A percentile compares a stretch with the other conserved stretches of the same genome.
These are phyloP conservation scores for Drosophila leontia DNA, from an alignment of 1,140 invertebrate genomes.

Conservation along the genomic window DNA sequence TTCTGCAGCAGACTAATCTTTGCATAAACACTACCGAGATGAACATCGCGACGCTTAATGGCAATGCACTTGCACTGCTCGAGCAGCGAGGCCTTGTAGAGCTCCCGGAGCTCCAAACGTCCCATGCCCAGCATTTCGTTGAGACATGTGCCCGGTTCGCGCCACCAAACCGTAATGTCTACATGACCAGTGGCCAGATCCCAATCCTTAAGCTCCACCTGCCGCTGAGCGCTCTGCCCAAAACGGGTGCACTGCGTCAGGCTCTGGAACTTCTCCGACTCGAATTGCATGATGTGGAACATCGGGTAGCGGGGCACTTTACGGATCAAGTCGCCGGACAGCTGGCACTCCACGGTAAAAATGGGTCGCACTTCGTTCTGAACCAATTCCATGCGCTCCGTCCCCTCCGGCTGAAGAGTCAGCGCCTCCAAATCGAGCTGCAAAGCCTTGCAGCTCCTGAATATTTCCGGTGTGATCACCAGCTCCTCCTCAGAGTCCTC, in stretches of 20 bases:
- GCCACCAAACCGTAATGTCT: slow-evolving; percentile 80
- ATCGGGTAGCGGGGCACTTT: slow-evolving; percentile 62
- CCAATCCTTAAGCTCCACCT: slow-evolving; percentile 48
- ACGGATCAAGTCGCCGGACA: slow-evolving; percentile 70
- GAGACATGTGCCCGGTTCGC: slow-evolving; percentile 79
- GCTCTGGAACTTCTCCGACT: slow-evolving; percentile 81
- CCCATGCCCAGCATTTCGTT: slow-evolving; percentile 82
- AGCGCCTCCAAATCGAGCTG: slow-evolving; percentile 77
- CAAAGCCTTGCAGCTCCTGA: slow-evolving; percentile 63
- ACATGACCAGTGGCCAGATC: slow-evolving; percentile 46
- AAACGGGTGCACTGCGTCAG: slow-evolving; percentile 82
- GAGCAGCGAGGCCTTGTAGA: slow-evolving; percentile 70
- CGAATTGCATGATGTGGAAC: slow-evolving; percentile 83
- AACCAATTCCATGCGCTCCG: slow-evolving; percentile 75
- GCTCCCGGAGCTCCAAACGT: slow-evolving; percentile 61
- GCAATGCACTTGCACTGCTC: slow-evolving; percentile 79
- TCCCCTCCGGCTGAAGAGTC: slow-evolving; percentile 76
- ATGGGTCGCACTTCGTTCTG: slow-evolving; percentile 78
- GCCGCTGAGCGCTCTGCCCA: slow-evolving; percentile 70
- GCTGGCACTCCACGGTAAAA: slow-evolving; percentile 79
- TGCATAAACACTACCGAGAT: slow-evolving; percentile 74
- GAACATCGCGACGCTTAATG: slow-evolving; percentile 66
- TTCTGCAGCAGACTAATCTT: slow-evolving; percentile 68
- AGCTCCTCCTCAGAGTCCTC: slow-evolving; percentile 24
- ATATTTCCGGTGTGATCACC: slow-evolving; percentile 61